These are phyloP conservation scores for Leptoteleia sp. DNA, from an alignment of 1,140 invertebrate genomes.

Conservation along the genomic window DNA sequence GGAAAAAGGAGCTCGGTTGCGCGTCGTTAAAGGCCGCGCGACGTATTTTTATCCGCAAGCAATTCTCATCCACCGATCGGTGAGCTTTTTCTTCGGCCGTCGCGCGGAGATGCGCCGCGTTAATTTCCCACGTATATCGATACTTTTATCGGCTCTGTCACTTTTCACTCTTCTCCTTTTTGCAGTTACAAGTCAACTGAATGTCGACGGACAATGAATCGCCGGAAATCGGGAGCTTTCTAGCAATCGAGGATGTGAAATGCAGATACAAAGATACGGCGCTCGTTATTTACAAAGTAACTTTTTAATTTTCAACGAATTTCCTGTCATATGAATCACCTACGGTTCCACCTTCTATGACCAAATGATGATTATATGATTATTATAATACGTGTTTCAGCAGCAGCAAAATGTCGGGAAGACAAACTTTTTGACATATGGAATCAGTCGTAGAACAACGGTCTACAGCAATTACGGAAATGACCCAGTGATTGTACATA, in stretches of 20 bases:
- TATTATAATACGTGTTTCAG: too few species aligned
- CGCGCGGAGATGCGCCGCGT: slow-evolving; percentile 64
- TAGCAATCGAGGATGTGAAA: slow-evolving; percentile 72
- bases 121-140: slow-evolving; percentile 58
- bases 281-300: slow-evolving; percentile 76
- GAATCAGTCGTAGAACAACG: slow-evolving; percentile 75
- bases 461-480: slow-evolving; percentile 80
- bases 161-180: slow-evolving; percentile 31
- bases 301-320: slow-evolving; percentile 21
- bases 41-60: slow-evolving; percentile 70
- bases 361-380: too few species aligned
- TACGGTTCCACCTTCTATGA: too few species aligned
- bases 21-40: slow-evolving; percentile 63
- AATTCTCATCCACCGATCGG: slow-evolving; percentile 46
- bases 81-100: slow-evolving; percentile 42
- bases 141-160: slow-evolving; percentile 32
- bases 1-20: slow-evolving; percentile 52
- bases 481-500: slow-evolving; percentile 77
- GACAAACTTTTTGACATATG: slow-evolving; percentile 76
- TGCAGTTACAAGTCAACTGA: slow-evolving; percentile 57
- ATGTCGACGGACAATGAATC: slow-evolving; percentile 74
- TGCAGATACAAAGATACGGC: slow-evolving; percentile 76
- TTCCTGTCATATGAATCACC: too few species aligned
- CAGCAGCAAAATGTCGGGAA: slow-evolving; percentile 72
- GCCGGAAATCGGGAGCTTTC: slow-evolving; percentile 62